These are phyloP conservation scores for Passerina amoena DNA, from an alignment of 2,113 vertebrate genomes.

Conservation along the genomic window DNA sequence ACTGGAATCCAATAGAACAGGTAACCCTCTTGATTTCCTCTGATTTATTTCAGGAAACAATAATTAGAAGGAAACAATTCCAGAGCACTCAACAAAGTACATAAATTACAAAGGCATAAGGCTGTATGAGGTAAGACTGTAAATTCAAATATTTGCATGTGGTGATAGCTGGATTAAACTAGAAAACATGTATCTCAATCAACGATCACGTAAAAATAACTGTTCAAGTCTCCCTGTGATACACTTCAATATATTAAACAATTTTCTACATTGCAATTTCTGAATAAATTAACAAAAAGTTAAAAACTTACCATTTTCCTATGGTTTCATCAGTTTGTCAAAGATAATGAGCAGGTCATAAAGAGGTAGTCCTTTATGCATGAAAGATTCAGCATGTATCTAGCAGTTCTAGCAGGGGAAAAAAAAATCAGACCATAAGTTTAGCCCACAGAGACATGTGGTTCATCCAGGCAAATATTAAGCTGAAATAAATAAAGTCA, in stretches of 20 bases:
- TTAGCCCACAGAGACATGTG: background rate
- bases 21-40: background rate
- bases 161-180: background rate
- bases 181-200: background rate
- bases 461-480: background rate
- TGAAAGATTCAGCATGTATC: background rate
- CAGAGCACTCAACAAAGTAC: background rate
- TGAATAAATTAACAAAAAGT: background rate
- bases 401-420: background rate
- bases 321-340: background rate
- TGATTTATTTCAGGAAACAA: background rate
- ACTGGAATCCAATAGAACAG: background rate
- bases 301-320: conserved; percentile 43
- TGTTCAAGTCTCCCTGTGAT: background rate
- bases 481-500: background rate
- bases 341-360: background rate
- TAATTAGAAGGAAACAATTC: conserved; percentile 1
- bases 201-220: background rate
- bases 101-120: background rate
- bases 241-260: background rate
- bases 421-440: background rate
- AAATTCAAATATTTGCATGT: conserved; percentile 2
- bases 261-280: background rate
- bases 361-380: background rate
- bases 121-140: background rate